Percentiles rank a stretch among this genome's conserved stretches.
These are phyloP conservation scores for Cerastoderma edule DNA, from an alignment of 2,888 invertebrate genomes.

Conservation along the genomic window DNA sequence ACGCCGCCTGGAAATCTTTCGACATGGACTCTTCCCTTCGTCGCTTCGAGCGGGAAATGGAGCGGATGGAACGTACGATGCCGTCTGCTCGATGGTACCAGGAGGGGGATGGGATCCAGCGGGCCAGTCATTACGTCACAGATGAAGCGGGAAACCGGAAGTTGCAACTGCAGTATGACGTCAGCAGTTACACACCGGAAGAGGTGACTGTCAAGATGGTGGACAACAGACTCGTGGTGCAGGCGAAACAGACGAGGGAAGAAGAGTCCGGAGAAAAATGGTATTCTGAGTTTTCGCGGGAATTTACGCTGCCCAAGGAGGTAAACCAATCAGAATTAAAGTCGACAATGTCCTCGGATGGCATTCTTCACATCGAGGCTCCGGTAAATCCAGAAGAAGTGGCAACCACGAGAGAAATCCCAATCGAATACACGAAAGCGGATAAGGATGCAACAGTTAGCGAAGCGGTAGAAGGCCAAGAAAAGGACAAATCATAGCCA, in stretches of 20 bases:
- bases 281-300: slow-evolving; percentile 19
- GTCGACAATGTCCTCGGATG: slow-evolving; percentile 14
- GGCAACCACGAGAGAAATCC: too few species aligned
- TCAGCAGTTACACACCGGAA: slow-evolving; percentile 17
- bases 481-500: too few species aligned
- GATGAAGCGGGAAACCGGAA: slow-evolving; percentile 16
- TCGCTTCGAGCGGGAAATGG: slow-evolving; percentile 4
- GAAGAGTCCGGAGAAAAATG: slow-evolving; percentile 15
- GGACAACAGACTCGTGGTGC: slow-evolving; percentile 15
- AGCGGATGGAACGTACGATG: background rate
- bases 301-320: slow-evolving; percentile 17
- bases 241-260: slow-evolving; percentile 11
- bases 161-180: slow-evolving; percentile 16
- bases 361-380: slow-evolving; percentile 10
- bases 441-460: too few species aligned
- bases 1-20: background rate
- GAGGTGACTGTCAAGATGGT: slow-evolving; percentile 13
- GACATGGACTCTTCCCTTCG: background rate
- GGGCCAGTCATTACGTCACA: slow-evolving; percentile 3
- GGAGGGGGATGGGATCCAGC: slow-evolving; percentile 1
- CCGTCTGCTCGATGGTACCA: background rate
- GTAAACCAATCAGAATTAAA: slow-evolving; percentile 6
- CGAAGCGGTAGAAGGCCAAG: too few species aligned
- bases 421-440: too few species aligned
- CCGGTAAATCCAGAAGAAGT: slow-evolving; percentile 14